Percentiles rank a stretch among this genome's conserved stretches.
phyloP scores from a whole-genome alignment of 2,113 vertebrate species.

The Xiphias gladius region DNA sequence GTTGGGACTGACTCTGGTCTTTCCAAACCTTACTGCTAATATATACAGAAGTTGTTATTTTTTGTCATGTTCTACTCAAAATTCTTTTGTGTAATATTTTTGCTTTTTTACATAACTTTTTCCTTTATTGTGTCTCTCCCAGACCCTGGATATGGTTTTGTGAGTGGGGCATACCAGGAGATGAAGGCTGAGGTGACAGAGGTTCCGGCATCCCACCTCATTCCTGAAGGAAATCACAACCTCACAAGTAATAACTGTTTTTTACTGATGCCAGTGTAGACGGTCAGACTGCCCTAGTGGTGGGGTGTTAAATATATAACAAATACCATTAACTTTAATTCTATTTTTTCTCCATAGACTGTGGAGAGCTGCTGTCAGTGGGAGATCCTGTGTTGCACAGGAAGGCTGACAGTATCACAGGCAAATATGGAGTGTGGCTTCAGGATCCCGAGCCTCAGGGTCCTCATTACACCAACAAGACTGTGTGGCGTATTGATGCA shows the following conservation, averaged over 20 bases:
- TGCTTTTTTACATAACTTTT: not conserved
- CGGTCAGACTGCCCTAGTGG: too few relatives aligned
- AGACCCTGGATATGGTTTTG: constrained; percentile 78
- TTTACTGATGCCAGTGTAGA: not conserved
- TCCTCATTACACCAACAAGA: constrained; percentile 82
- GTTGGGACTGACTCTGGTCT: not conserved
- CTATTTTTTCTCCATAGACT: constrained; percentile 78
- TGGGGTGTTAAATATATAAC: not conserved
- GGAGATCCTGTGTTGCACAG: constrained; percentile 89
- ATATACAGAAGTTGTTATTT: not conserved
- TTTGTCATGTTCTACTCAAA: not conserved
- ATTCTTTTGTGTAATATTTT: not conserved
- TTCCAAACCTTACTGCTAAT: not conserved
- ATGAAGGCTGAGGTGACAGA: constrained; percentile 91
- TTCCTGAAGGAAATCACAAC: constrained; percentile 73
- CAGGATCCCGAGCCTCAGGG: constrained; percentile 88
- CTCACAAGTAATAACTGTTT: constrained; percentile 49
- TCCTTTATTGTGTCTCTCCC: not conserved
- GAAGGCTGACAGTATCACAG: constrained; percentile 89
- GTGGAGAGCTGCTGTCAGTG: constrained; percentile 90
- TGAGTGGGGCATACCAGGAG: constrained; percentile 86
- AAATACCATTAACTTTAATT: not conserved
- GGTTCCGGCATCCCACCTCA: constrained; percentile 83
- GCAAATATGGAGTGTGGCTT: constrained; percentile 96
- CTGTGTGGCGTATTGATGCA: constrained; percentile 90